Conservation (phyloP, 2,888 invertebrate species). For the Aquatica leii region DNA sequence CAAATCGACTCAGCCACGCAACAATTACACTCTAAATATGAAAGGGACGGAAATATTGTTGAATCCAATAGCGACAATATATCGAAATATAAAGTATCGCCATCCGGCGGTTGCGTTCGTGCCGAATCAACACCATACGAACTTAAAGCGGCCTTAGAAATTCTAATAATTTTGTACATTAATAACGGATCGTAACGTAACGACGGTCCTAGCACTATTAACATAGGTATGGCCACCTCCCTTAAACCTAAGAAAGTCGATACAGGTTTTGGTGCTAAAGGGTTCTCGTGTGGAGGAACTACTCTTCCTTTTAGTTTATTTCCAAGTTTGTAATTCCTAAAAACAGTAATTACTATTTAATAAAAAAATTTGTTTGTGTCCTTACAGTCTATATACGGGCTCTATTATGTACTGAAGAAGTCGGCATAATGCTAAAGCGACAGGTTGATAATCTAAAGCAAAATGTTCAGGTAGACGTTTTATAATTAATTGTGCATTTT, state of each 20-base stretch:
- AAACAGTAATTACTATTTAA: neutral
- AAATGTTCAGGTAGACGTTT: slow-evolving; percentile 84
- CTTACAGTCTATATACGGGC: slow-evolving; percentile 82
- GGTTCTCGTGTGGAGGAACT: slow-evolving; percentile 62
- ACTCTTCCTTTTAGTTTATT: slow-evolving; percentile 72
- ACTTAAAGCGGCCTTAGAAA: slow-evolving; percentile 58
- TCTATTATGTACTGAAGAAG: slow-evolving; percentile 87
- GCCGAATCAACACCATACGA: slow-evolving; percentile 52
- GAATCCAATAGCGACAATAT: slow-evolving; percentile 87
- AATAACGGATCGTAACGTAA: slow-evolving; percentile 87
- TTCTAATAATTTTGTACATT: slow-evolving; percentile 82
- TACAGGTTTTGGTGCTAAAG: slow-evolving; percentile 72
- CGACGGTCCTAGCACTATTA: slow-evolving; percentile 86
- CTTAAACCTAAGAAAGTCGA: slow-evolving; percentile 76
- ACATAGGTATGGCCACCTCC: slow-evolving; percentile 83
- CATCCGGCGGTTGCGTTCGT: slow-evolving; percentile 50
- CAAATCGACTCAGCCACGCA: slow-evolving; percentile 97
- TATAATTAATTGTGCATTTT: slow-evolving; percentile 80
- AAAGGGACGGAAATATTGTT: slow-evolving; percentile 88
- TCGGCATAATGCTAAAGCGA: slow-evolving; percentile 79
- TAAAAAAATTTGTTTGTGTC: too few species aligned
- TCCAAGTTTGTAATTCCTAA: slow-evolving; percentile 77
- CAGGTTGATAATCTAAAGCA: slow-evolving; percentile 78
- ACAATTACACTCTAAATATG: slow-evolving; percentile 93
- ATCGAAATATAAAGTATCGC: slow-evolving; percentile 78